Percentiles rank a stretch among this genome's conserved stretches.
Evolutionary conservation across 2,888 invertebrate species (phyloP).

Genomic region (Muschampia plurimacula): DNA sequence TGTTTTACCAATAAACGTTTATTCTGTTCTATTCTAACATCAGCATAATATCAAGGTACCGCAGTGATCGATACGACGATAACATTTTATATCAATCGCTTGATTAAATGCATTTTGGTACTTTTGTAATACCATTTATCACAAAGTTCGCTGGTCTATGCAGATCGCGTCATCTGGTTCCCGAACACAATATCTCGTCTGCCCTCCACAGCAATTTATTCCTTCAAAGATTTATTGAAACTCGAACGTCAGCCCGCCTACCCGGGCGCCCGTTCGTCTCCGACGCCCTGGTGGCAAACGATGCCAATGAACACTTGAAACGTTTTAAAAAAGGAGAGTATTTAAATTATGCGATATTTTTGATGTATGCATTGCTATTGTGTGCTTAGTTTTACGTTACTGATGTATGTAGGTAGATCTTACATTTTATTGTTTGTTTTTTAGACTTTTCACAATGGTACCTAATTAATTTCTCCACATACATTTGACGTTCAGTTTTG

Average conservation of each 20-base stretch:
- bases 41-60: too few species aligned
- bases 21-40: too few species aligned
- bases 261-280: not conserved
- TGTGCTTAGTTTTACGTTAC: not conserved
- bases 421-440: not conserved
- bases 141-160: not conserved
- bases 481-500: too few species aligned
- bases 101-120: not conserved
- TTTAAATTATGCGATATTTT: not conserved
- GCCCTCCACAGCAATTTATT: slow-evolving; percentile 63
- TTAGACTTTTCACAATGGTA: too few species aligned
- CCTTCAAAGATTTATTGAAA: slow-evolving; percentile 78
- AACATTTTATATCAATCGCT: too few species aligned
- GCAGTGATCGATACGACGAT: too few species aligned
- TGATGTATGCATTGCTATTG: not conserved
- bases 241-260: slow-evolving; percentile 51
- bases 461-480: too few species aligned
- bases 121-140: not conserved
- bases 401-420: not conserved
- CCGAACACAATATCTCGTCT: slow-evolving; percentile 40
- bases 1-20: too few species aligned
- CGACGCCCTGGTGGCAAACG: not conserved
- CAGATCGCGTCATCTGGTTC: slow-evolving; percentile 42
- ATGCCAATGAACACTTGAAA: slow-evolving; percentile 9
- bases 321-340: not conserved